Evolutionary conservation across 1,140 invertebrate species (phyloP).

Genomic region (Bombus ignitus): DNA sequence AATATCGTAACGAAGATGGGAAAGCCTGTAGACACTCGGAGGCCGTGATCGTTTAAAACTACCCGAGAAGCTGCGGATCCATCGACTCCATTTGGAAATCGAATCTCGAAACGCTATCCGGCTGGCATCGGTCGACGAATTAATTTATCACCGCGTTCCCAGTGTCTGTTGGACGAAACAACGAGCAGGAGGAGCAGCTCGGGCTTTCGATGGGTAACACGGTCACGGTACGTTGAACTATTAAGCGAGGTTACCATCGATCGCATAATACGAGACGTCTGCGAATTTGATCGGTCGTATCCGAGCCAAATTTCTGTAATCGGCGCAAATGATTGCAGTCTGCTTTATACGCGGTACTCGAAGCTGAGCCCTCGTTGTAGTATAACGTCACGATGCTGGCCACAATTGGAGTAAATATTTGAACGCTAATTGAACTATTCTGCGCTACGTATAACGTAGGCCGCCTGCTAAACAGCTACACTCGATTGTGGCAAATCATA

Average conservation of each 20-base stretch:
- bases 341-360: conserved; percentile 44
- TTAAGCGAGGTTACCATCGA: conserved; percentile 64
- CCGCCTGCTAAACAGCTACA: conserved; percentile 61
- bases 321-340: conserved; percentile 64
- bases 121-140: background rate
- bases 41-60: background rate
- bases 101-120: background rate
- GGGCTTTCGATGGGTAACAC: conserved; percentile 28
- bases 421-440: conserved; percentile 70
- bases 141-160: conserved; percentile 44
- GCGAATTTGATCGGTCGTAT: conserved; percentile 66
- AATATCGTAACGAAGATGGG: background rate
- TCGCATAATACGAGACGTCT: conserved; percentile 65
- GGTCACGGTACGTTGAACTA: conserved; percentile 55
- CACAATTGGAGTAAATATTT: conserved; percentile 69
- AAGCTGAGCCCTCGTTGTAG: conserved; percentile 4
- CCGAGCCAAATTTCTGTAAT: conserved; percentile 69
- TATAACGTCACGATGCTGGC: conserved; percentile 60
- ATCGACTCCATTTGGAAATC: background rate
- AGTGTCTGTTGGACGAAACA: conserved; percentile 36
- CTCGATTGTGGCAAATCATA: conserved; percentile 69
- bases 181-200: conserved; percentile 33
- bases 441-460: conserved; percentile 46
- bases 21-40: background rate
- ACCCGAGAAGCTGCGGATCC: background rate